phyloP scores from a whole-genome alignment of 2,113 vertebrate species.

The Hippocampus guttulatus region DNA sequence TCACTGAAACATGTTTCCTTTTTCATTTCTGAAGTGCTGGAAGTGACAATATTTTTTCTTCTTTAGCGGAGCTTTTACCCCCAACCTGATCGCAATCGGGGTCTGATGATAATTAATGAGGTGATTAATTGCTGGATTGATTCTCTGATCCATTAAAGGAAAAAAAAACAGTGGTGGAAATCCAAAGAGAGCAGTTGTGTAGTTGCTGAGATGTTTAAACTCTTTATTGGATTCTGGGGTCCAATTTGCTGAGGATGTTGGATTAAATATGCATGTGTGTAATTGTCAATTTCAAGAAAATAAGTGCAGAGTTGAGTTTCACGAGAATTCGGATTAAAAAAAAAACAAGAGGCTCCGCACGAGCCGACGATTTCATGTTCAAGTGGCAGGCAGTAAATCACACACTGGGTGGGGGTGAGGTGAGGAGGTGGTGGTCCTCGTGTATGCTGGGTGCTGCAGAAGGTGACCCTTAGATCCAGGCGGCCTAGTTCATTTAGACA shows the following conservation, averaged over 20 bases:
- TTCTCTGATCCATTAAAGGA: not conserved
- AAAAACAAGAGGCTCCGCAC: no score
- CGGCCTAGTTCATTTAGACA: constrained; percentile 24
- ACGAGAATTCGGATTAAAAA: not conserved
- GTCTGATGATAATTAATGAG: constrained; percentile 3
- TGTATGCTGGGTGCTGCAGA: constrained; percentile 27
- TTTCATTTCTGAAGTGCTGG: not conserved
- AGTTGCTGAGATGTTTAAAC: not conserved
- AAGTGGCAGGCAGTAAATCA: constrained; percentile 4
- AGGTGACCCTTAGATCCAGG: constrained; percentile 61
- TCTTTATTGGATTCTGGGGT: constrained; percentile 5
- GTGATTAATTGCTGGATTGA: constrained; percentile 8
- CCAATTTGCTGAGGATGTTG: not conserved
- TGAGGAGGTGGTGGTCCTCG: not conserved
- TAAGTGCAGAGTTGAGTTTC: not conserved
- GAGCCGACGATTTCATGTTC: not conserved
- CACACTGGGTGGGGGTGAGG: not conserved
- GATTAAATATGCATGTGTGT: not conserved
- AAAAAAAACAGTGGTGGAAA: not conserved
- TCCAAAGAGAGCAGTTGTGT: not conserved
- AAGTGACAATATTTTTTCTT: not conserved
- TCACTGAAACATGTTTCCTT: not conserved
- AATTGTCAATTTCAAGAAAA: not conserved
- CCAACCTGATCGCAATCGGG: not conserved
- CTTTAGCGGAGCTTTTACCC: not conserved